Conservation (phyloP, 1,140 invertebrate species). For the Ladona fulva region DNA sequence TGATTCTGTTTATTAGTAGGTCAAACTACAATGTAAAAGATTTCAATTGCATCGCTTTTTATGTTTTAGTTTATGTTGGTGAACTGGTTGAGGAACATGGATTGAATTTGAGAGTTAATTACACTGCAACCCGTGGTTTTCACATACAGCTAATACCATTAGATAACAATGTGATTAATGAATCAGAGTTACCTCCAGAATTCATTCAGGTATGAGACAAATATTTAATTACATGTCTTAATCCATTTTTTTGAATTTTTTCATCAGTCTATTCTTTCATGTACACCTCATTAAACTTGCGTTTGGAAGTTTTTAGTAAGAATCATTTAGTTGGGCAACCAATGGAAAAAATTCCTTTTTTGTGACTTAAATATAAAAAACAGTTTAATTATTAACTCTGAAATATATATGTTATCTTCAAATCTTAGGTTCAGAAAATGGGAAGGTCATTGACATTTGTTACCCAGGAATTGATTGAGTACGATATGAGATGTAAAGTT, state of each 20-base stretch:
- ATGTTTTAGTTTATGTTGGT: constrained; percentile 43
- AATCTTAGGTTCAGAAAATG: constrained; percentile 50
- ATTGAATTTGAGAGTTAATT: constrained; percentile 53
- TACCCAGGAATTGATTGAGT: constrained; percentile 60
- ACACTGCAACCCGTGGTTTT: constrained; percentile 61
- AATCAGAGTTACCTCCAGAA: constrained; percentile 49
- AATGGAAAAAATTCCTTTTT: too few species aligned
- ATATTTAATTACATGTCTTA: too few species aligned
- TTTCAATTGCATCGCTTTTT: not conserved
- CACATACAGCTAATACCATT: constrained; percentile 55
- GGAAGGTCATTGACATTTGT: constrained; percentile 61
- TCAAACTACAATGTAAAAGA: constrained; percentile 25
- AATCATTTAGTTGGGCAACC: too few species aligned
- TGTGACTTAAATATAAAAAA: too few species aligned
- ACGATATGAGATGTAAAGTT: constrained; percentile 59
- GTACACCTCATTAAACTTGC: too few species aligned
- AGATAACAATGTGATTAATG: constrained; percentile 37
- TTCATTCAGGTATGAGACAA: constrained; percentile 58
- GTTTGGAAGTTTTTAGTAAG: too few species aligned
- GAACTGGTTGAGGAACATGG: constrained; percentile 52
- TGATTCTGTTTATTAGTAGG: constrained; percentile 27
- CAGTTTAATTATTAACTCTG: too few species aligned
- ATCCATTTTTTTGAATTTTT: too few species aligned
- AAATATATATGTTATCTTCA: not conserved
- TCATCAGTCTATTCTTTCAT: too few species aligned